Evolutionary conservation across 2,888 invertebrate genomes (phyloP).

Genomic region (Philaethria dido): DNA sequence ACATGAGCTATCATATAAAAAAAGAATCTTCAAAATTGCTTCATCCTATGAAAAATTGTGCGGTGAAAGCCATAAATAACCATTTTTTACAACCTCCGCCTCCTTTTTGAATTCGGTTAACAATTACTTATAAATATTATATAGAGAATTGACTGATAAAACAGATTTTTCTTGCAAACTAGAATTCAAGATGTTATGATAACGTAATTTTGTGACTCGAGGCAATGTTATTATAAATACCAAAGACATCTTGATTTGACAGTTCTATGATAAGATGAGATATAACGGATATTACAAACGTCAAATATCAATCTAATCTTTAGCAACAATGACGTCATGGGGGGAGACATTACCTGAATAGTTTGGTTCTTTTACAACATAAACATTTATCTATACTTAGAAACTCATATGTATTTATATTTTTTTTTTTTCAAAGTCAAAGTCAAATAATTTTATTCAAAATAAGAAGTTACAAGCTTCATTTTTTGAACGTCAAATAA

Average conservation of each 20-base stretch:
- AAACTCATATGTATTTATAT: background rate
- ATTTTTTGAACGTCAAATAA: too few relatives aligned
- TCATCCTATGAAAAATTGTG: too few relatives aligned
- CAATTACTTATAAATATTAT: too few relatives aligned
- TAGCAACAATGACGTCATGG: slow-evolving; percentile 3
- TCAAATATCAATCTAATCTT: slow-evolving; percentile 28
- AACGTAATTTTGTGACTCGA: background rate
- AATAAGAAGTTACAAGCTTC: too few relatives aligned
- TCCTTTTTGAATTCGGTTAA: too few relatives aligned
- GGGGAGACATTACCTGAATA: background rate
- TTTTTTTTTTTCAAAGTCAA: too few relatives aligned
- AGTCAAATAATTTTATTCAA: too few relatives aligned
- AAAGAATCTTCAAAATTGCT: too few relatives aligned
- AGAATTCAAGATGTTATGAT: background rate
- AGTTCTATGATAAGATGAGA: slow-evolving; percentile 16
- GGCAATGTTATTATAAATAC: slow-evolving; percentile 11
- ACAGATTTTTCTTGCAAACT: background rate
- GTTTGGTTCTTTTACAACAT: background rate
- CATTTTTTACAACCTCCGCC: too few relatives aligned
- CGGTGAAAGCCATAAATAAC: too few relatives aligned
- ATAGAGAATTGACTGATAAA: background rate
- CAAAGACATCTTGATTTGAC: slow-evolving; percentile 31
- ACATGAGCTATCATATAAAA: too few relatives aligned
- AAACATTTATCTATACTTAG: background rate
- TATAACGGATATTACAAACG: slow-evolving; percentile 40